Base-by-base conservation (phyloP, 2,888 invertebrate species). In the Phengaris alcon region DNA sequence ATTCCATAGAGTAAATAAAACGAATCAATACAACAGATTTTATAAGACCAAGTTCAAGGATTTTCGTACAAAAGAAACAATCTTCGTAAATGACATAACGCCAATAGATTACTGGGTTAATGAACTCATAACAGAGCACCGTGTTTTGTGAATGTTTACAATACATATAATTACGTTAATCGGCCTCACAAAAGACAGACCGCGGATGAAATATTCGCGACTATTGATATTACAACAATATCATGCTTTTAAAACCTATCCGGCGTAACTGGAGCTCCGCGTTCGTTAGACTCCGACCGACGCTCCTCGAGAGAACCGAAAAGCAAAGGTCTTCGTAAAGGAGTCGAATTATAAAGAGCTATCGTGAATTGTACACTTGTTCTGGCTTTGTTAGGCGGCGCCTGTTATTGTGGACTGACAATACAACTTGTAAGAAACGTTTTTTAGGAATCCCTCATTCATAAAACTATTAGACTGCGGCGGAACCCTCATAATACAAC, bases 321-420 rank as follows among this genome's bases (percentile, higher is more conserved):
- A 81, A 82, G 84, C 84, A 86, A 84, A 86, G 91, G 79, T 88
- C 91, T 83, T 78, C 80, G 82, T 88, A 88, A 86, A 88, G 81
- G 84, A 89, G 92, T 82, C 84, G 88, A 81, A 86, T 88, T 82
- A 90, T 93, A 93, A 91, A 93, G 89, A 91, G 88, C 88, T 90
- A 92, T 91, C 87, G 86, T 91, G 91, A 92, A 93, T 90, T 88
- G 90, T 92, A 92, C 93, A 93, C 93, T 93, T 93, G 93, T 93
- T 88, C 84, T 85, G 82, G 87, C 89, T 88, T 93, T 93, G 93
- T 93, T 90, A 89, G 83, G 82, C 84, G 91, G 89, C 90, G 93
- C 90, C 86, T 89, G 90, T 87, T 88, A 91, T 92, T 93, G 91
- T 92, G 79, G 79, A 85, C 90, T 91, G 88, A 93, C 93, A 93